Evolutionary conservation across 2,888 invertebrate genomes (phyloP).

Genomic region (Chelonus formosanus): DNA sequence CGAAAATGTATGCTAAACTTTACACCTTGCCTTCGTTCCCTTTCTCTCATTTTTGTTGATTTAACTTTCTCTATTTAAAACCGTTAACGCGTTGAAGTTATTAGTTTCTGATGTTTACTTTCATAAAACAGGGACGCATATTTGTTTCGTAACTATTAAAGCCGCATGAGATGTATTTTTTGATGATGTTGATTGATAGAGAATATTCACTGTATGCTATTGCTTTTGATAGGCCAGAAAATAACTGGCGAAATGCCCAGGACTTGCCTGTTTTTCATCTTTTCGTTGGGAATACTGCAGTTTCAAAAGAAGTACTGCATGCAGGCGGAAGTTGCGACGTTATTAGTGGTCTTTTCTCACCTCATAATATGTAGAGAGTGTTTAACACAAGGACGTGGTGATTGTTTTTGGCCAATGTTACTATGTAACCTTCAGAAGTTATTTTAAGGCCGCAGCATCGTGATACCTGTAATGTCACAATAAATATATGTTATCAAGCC

Average conservation of each 20-base stretch:
- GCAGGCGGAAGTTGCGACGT: conserved; percentile 49
- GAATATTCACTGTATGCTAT: conserved; percentile 47
- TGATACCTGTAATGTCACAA: conserved; percentile 79
- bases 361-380: conserved; percentile 91
- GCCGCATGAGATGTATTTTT: conserved; percentile 47
- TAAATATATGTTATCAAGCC: conserved; percentile 4
- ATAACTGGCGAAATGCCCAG: conserved; percentile 38
- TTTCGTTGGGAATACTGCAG: conserved; percentile 57
- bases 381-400: conserved; percentile 97
- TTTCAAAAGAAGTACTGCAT: conserved; percentile 49
- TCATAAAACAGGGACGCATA: conserved; percentile 59
- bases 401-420: conserved; percentile 97
- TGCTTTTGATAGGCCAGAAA: conserved; percentile 62
- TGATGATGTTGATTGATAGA: conserved; percentile 38
- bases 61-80: conserved; percentile 39
- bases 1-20: conserved; percentile 47
- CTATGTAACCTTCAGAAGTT: conserved; percentile 95
- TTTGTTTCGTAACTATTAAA: conserved; percentile 56
- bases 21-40: conserved; percentile 14
- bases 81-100: conserved; percentile 6
- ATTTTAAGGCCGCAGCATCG: conserved; percentile 98
- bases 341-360: conserved; percentile 62
- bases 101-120: conserved; percentile 50
- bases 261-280: conserved; percentile 35
- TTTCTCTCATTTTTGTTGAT: conserved; percentile 38